Evolutionary conservation across 2,797 vertebrate genomes (phyloP).

Genomic region (Clarias fuscus): DNA sequence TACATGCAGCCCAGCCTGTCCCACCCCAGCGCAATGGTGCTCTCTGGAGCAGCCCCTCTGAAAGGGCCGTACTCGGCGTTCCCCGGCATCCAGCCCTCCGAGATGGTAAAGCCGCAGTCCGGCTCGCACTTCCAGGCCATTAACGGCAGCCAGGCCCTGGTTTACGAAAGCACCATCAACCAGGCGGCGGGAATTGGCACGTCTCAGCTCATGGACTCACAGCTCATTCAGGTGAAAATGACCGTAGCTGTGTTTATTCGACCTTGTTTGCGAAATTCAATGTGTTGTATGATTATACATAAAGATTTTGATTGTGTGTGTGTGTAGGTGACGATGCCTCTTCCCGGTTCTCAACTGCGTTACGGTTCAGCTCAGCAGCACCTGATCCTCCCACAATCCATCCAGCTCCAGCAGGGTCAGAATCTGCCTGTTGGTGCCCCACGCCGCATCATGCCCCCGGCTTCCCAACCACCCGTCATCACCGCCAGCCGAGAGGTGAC

Average conservation of each 20-base stretch:
- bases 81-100: slow-evolving; percentile 94
- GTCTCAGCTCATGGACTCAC: slow-evolving; percentile 97
- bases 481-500: slow-evolving; percentile 88
- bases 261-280: not conserved
- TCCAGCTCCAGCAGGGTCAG: slow-evolving; percentile 95
- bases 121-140: slow-evolving; percentile 95
- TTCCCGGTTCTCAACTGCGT: slow-evolving; percentile 93
- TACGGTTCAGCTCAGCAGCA: slow-evolving; percentile 97
- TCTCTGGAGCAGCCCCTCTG: slow-evolving; percentile 88
- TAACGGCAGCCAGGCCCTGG: slow-evolving; percentile 90
- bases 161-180: slow-evolving; percentile 90
- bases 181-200: slow-evolving; percentile 90
- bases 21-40: slow-evolving; percentile 92
- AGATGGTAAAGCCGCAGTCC: slow-evolving; percentile 93
- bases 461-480: slow-evolving; percentile 88
- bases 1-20: slow-evolving; percentile 99
- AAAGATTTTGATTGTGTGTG: not conserved
- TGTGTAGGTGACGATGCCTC: slow-evolving; percentile 91
- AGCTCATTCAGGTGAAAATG: slow-evolving; percentile 88
- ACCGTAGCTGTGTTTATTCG: not conserved
- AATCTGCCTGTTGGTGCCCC: slow-evolving; percentile 91
- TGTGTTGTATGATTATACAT: not conserved
- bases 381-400: slow-evolving; percentile 94
- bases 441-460: slow-evolving; percentile 88
- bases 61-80: slow-evolving; percentile 94